These are phyloP conservation scores for Pitangus sulphuratus DNA, from an alignment of 2,797 vertebrate genomes.

Conservation along the genomic window DNA sequence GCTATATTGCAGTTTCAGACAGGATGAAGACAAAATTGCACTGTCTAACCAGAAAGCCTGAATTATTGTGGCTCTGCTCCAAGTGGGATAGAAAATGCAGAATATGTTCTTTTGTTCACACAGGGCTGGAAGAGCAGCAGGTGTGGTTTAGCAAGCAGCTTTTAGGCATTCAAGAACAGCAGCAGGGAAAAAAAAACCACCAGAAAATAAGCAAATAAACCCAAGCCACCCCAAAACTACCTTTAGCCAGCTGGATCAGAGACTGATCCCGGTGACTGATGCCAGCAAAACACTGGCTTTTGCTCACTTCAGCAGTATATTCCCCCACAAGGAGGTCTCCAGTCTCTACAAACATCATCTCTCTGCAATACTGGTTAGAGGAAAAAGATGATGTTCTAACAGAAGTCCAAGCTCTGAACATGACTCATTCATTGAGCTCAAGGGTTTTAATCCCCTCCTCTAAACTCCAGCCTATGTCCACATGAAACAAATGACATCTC, in stretches of 20 bases:
- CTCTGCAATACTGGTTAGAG: not conserved
- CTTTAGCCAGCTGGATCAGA: not conserved
- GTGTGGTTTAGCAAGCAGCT: not conserved
- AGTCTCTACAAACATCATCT: not conserved
- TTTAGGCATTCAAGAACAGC: not conserved
- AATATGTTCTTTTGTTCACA: fast-evolving
- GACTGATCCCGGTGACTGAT: not conserved
- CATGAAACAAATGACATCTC: not conserved
- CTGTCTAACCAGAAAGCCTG: not conserved
- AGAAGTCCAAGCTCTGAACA: not conserved
- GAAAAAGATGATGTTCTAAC: not conserved
- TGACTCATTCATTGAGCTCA: not conserved
- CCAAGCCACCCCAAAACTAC: not conserved
- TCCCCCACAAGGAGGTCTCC: not conserved
- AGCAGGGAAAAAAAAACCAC: not conserved
- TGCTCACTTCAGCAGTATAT: not conserved
- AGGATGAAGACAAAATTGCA: not conserved
- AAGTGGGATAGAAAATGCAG: not conserved
- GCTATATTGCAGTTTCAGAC: not conserved
- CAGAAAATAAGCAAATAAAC: not conserved
- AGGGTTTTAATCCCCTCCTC: not conserved
- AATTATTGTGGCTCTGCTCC: not conserved
- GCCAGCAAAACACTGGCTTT: not conserved
- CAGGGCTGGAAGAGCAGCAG: not conserved
- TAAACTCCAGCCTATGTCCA: not conserved